Evolutionary conservation across 2,888 invertebrate genomes (phyloP).

Genomic region (Eurytoma adleriae): DNA sequence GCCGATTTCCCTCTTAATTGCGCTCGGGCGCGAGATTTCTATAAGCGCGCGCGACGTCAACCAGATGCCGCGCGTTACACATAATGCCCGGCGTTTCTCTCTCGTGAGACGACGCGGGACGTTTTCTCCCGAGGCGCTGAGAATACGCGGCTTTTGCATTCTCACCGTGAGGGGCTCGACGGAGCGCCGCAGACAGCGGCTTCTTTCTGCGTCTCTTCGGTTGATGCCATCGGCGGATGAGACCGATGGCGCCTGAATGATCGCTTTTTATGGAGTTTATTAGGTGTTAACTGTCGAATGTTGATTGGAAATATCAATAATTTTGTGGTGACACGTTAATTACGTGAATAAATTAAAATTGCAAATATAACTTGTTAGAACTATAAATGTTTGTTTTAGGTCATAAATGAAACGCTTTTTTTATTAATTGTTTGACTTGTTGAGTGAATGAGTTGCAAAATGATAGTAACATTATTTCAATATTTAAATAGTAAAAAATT

Average conservation of each 20-base stretch:
- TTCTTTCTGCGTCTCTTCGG: not conserved
- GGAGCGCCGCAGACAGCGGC: not conserved
- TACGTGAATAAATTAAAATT: too few species aligned
- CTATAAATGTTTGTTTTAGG: too few species aligned
- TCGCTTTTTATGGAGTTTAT: slow-evolving; percentile 5
- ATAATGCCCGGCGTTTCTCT: slow-evolving; percentile 31
- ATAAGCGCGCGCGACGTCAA: slow-evolving; percentile 32
- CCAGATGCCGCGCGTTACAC: slow-evolving; percentile 48
- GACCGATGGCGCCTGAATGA: not conserved
- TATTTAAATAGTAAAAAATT: too few species aligned
- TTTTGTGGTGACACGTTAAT: not conserved
- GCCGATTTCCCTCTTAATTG: slow-evolving; percentile 55
- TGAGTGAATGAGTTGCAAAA: too few species aligned
- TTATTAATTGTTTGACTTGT: too few species aligned
- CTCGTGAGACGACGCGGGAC: slow-evolving; percentile 5
- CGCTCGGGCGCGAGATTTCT: slow-evolving; percentile 42
- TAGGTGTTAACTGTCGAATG: not conserved
- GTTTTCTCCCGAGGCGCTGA: slow-evolving; percentile 13
- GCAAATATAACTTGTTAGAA: too few species aligned
- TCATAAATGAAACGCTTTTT: too few species aligned
- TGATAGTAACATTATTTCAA: too few species aligned
- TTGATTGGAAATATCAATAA: not conserved
- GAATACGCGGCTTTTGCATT: slow-evolving; percentile 35
- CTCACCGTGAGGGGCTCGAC: slow-evolving; percentile 19
- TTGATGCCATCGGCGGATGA: too few species aligned